Evolutionary conservation across 2,797 vertebrate species (phyloP).

Genomic region (Crax fasciolata): DNA sequence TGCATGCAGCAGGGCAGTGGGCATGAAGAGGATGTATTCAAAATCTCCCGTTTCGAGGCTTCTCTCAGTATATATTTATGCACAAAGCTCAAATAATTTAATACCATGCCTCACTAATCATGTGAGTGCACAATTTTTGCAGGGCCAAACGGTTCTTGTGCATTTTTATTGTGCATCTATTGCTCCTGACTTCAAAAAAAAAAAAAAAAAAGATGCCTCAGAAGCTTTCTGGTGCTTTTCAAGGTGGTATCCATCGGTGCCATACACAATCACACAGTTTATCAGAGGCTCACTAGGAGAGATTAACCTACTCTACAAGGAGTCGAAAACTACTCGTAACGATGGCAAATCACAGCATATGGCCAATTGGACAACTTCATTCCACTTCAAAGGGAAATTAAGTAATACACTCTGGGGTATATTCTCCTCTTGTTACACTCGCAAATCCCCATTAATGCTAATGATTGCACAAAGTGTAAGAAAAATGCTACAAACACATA

Average conservation of each 20-base stretch:
- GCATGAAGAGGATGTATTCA: not conserved
- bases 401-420: not conserved
- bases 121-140: slow-evolving; percentile 62
- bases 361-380: slow-evolving; percentile 40
- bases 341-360: slow-evolving; percentile 25
- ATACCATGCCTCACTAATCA: slow-evolving; percentile 62
- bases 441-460: slow-evolving; percentile 19
- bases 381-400: slow-evolving; percentile 60
- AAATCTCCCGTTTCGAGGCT: not conserved
- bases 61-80: slow-evolving; percentile 38
- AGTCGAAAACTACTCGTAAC: not conserved
- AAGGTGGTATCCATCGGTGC: not conserved
- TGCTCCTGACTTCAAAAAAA: not conserved
- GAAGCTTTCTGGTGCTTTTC: not conserved
- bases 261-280: not conserved
- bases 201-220: slow-evolving; percentile 13
- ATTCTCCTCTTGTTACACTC: slow-evolving; percentile 5
- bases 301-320: not conserved
- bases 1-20: not conserved
- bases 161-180: not conserved
- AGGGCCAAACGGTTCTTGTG: slow-evolving; percentile 40
- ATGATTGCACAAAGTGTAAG: slow-evolving; percentile 2
- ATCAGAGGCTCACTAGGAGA: not conserved
- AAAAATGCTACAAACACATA: slow-evolving; percentile 32
- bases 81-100: slow-evolving; percentile 70